Percentiles rank a stretch among this genome's conserved stretches.
Evolutionary conservation across 1,140 invertebrate genomes (phyloP).

Genomic region (Tribolium madens): DNA sequence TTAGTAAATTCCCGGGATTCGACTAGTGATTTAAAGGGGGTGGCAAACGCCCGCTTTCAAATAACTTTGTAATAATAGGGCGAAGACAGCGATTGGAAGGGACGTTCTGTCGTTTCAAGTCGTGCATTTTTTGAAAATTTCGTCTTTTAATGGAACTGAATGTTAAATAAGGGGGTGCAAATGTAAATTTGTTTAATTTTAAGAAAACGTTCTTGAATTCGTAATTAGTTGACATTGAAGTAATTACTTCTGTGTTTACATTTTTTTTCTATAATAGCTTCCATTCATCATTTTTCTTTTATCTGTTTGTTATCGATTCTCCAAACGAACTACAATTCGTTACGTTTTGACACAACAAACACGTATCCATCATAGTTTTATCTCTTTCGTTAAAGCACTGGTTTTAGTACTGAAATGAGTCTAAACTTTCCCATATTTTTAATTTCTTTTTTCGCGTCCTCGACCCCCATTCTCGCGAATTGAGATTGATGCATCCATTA

Average conservation of each 20-base stretch:
- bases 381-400: no score
- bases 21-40: no score
- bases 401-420: no score
- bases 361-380: neutral
- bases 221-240: neutral
- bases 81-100: neutral
- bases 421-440: no score
- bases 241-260: neutral
- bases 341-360: neutral
- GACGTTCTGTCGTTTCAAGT: no score
- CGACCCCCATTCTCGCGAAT: neutral
- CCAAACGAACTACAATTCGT: neutral
- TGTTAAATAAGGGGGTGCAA: neutral
- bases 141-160: no score
- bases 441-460: neutral
- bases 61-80: no score
- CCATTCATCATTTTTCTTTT: neutral
- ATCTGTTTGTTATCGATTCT: neutral
- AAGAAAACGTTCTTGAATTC: neutral
- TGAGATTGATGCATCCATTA: constrained; percentile 18
- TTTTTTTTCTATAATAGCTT: neutral
- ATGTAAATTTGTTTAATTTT: neutral
- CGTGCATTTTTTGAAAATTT: no score
- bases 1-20: no score
- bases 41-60: no score